Evolutionary conservation across 2,888 invertebrate species (phyloP), one percentile per base, ranked within the genome.

Genomic region (Cremastinae sp.): DNA sequence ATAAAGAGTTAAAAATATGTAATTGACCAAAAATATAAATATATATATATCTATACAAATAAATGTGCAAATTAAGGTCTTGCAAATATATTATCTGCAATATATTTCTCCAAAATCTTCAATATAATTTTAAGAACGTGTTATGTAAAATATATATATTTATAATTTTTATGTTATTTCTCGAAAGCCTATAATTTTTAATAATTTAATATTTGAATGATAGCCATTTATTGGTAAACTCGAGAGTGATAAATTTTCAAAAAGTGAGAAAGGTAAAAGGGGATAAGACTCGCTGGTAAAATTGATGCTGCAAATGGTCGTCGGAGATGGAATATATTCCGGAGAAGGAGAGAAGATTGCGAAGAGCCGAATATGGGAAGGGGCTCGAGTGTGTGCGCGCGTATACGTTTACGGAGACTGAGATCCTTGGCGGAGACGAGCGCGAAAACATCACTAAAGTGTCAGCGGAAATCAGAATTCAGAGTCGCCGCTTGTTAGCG

Each of bases 381-480:
- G 53, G 54, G 68, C 22, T 28, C 28, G 28, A 28, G 28, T 28
- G 28, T 28, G 28, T 28, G 28, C 47, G 20, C 28, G 58, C 59
- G 43, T 51, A 68, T 62, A 71, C 53, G 59, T 64, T 4, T 38
- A 62, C 43, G 61, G 76, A 51, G 54, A 70, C 78, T 12, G 72
- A 68, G 81, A 87, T 83, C 81, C n/a, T 70, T 61, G 10, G 47
- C 84, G 83, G 84, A 14, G 22, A 53, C 41, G 61, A 54, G 45
- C 58, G 59, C 70, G 70, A 83, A 80, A 87, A 88, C 88, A 89
- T 89, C 88, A 86, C 89, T 89, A 89, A 89, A 89, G 89, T 89
- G 89, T 89, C 89, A 89, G 88, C 83, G 84, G 87, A 86, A 78
- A 89, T 89, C 88, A 89, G 88, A 89, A 89, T 89, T 89, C 88